A percentile compares a stretch with the other conserved stretches of the same genome.
Evolutionary conservation across 2,797 vertebrate genomes (phyloP).

Genomic region (Notolabrus celidotus): DNA sequence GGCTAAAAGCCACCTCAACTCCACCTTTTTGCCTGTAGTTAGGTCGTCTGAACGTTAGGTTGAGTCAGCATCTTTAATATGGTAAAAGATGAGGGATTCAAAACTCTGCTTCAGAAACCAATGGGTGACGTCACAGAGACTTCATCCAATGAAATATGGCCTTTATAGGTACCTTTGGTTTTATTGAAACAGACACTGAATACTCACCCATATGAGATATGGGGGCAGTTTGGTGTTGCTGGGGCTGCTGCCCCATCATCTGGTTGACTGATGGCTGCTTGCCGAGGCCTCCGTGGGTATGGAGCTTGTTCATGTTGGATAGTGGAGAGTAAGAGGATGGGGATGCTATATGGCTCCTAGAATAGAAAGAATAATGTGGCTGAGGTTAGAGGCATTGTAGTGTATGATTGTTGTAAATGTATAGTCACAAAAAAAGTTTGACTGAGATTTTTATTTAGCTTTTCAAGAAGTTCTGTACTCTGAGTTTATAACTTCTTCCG

Average conservation of each 20-base stretch:
- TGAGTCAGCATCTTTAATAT: too few relatives aligned
- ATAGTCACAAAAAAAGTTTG: background rate
- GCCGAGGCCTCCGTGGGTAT: slow-evolving; percentile 84
- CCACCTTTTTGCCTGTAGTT: too few relatives aligned
- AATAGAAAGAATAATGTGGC: slow-evolving; percentile 9
- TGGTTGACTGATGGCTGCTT: slow-evolving; percentile 94
- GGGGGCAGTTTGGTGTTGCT: slow-evolving; percentile 83
- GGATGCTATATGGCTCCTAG: slow-evolving; percentile 89
- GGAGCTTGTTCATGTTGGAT: slow-evolving; percentile 92
- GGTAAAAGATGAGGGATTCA: too few relatives aligned
- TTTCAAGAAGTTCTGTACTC: background rate
- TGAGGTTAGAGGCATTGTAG: slow-evolving; percentile 21
- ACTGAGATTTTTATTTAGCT: background rate
- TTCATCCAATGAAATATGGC: too few relatives aligned
- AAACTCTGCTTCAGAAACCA: too few relatives aligned
- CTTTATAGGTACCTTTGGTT: background rate
- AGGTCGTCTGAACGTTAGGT: too few relatives aligned
- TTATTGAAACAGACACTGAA: slow-evolving; percentile 3
- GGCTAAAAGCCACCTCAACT: too few relatives aligned
- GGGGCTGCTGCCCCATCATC: slow-evolving; percentile 91
- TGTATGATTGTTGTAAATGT: background rate
- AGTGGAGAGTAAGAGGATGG: slow-evolving; percentile 90
- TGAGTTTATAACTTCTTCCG: background rate
- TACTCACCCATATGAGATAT: slow-evolving; percentile 92
- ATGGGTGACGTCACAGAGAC: too few relatives aligned